phyloP scores from a whole-genome alignment of 2,888 invertebrate species.

The Carabus problematicus region DNA sequence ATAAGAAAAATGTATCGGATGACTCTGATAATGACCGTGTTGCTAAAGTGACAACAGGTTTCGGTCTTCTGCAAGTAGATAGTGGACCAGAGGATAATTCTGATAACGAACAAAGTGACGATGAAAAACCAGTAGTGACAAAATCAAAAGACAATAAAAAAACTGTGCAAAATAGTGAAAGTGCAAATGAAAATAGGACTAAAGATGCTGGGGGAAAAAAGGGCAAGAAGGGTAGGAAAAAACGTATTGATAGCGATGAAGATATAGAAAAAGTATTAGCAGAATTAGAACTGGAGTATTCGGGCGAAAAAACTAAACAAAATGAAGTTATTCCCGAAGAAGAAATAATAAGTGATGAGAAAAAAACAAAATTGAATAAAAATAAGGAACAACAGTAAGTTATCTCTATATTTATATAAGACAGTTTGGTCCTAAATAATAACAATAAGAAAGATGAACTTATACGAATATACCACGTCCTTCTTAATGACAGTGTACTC shows the following conservation, averaged over 20 bases:
- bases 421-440: background rate
- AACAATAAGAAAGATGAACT: conserved; percentile 35
- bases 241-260: conserved; percentile 79
- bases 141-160: conserved; percentile 58
- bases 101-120: conserved; percentile 53
- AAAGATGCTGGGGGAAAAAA: conserved; percentile 66
- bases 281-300: conserved; percentile 82
- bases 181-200: conserved; percentile 56
- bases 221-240: conserved; percentile 75
- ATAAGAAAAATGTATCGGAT: conserved; percentile 59
- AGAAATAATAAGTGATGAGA: conserved; percentile 37
- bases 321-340: conserved; percentile 51
- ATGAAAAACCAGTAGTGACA: conserved; percentile 49
- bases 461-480: background rate
- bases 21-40: conserved; percentile 60
- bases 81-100: conserved; percentile 60
- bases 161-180: conserved; percentile 57
- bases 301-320: conserved; percentile 67
- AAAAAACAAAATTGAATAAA: conserved; percentile 42
- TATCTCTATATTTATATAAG: background rate
- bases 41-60: conserved; percentile 58
- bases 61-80: conserved; percentile 73
- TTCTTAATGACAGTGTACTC: too few species aligned
- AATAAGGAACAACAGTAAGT: conserved; percentile 59
- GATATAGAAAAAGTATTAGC: conserved; percentile 85